Evolutionary conservation across 1,140 invertebrate genomes (phyloP), one percentile per base, ranked within the genome.

Genomic region (Lethocerus indicus): DNA sequence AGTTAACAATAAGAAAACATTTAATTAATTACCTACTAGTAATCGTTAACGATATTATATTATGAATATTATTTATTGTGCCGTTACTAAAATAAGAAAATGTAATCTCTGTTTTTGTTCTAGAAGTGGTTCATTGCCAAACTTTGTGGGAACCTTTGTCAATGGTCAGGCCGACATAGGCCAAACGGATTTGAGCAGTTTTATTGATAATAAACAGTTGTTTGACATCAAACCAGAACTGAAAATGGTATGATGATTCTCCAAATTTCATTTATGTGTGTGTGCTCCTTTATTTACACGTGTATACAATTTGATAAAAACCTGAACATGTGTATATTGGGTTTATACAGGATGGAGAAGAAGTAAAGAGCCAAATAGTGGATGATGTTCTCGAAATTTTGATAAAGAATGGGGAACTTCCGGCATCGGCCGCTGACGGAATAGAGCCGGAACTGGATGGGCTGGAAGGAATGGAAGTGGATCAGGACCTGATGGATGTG

Each of bases 361-460:
- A 64, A 0, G 67, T 64, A 44, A 76, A 76, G 51, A 70, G 60
- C 47, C 87, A 93, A 63, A 83, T 85, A 29, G 84, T 95, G 50
- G 90, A 93, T 61, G 90, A 95, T 65, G 89, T 95, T 0, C 64
- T 96, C n/a, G 89, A 94, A 60, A 93, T 95, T 57, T 70, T 95
- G 0, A 92, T 94, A 18, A 83, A 90, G 62, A 90, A 89, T 63
- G 90, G 90, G 37, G 90, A 94, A 61, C 61, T 94, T 18, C 87
- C 88, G 1, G 78, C 88, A 1, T 91, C 87, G 59, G 85, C 84
- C 1, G 87, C 83, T 5, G 76, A 79, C 49, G 81, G 86, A 45
- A 44, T 47, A 25, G 50, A 55, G 18, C 45, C 46, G 14, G n/a
- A n/a, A n/a, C 49, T 53, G 5, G 59, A 61, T 25, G 59, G 59